Conservation (phyloP, 2,888 invertebrate genomes). For the Drosophila barbarae region DNA sequence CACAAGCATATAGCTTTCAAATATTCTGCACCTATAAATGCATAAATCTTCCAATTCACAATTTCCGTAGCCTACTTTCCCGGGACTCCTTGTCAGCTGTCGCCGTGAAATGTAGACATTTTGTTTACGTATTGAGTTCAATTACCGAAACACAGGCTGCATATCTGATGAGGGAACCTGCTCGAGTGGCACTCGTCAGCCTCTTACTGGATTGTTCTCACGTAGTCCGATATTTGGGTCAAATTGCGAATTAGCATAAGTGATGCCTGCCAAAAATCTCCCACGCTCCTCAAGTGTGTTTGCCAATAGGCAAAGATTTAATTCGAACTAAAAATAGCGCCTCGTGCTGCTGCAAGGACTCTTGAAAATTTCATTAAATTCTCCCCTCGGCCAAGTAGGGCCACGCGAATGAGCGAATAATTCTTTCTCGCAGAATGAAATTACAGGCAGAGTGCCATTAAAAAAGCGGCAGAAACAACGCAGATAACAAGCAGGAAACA, state of each 20-base stretch:
- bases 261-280: slow-evolving; percentile 37
- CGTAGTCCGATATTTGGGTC: slow-evolving; percentile 60
- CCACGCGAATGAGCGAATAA: slow-evolving; percentile 6
- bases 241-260: slow-evolving; percentile 65
- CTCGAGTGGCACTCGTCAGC: slow-evolving; percentile 15
- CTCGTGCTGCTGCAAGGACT: slow-evolving; percentile 21
- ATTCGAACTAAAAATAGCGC: slow-evolving; percentile 57
- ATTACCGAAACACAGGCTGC: slow-evolving; percentile 61
- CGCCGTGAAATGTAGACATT: slow-evolving; percentile 49
- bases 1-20: not conserved
- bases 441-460: slow-evolving; percentile 65
- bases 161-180: slow-evolving; percentile 54
- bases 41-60: not conserved
- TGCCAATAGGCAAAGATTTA: slow-evolving; percentile 55
- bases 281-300: slow-evolving; percentile 28
- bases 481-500: slow-evolving; percentile 56
- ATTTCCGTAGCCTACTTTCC: slow-evolving; percentile 14
- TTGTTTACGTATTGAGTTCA: slow-evolving; percentile 62
- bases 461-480: slow-evolving; percentile 55
- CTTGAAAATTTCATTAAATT: slow-evolving; percentile 59
- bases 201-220: slow-evolving; percentile 26
- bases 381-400: slow-evolving; percentile 10
- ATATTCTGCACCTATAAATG: not conserved
- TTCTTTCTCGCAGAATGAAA: slow-evolving; percentile 53
- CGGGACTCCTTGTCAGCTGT: slow-evolving; percentile 15